Evolutionary conservation across 1,140 invertebrate genomes (phyloP), one percentile per base, ranked within the genome.

Genomic region (Chlorops oryzae): DNA sequence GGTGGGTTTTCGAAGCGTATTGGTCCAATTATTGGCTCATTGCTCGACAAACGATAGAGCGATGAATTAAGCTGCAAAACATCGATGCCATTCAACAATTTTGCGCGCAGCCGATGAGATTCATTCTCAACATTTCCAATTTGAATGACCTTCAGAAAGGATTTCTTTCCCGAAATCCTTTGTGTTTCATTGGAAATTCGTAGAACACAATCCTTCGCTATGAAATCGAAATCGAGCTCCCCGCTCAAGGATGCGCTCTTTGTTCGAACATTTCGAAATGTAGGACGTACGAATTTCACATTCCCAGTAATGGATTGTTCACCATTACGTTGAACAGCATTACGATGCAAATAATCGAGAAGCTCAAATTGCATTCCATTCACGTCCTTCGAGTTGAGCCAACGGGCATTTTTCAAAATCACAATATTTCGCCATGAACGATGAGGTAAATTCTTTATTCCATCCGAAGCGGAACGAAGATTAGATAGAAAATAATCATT

Each of bases 371-470:
- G 47, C 15, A 28, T 35, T 2, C 24, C 37, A 34, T 32, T 27
- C 12, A 17, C 18, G 12, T 15, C 1, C 1, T n/a, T 1, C 24
- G 20, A 4, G 0, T 3, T 25, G 7, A 40, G 18, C 65, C 63
- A 68, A 1, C 55, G 25, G 0, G 59, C 62, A 56, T 69, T 59
- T 7, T 56, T 60, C 1, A 54, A 57, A 38, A 70, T 59, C 0
- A 50, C 13, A 10, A 69, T 18, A 12, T 59, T 62, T 9, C 48
- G 52, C 61, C 63, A 69, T 3, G 46, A 41, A 21, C 43, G 53
- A 5, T 50, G 43, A 21, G 50, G 47, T 18, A 64, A 41, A 5
- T 21, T 21, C 1, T 50, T 38, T 17, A 69, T 10, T 12, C 44
- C 28, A 5, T 43, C 17, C 9, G 15, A n/a, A 0, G 61, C 35